Base-by-base conservation (phyloP, 2,797 vertebrate genomes). In the Nothura maculosa region DNA sequence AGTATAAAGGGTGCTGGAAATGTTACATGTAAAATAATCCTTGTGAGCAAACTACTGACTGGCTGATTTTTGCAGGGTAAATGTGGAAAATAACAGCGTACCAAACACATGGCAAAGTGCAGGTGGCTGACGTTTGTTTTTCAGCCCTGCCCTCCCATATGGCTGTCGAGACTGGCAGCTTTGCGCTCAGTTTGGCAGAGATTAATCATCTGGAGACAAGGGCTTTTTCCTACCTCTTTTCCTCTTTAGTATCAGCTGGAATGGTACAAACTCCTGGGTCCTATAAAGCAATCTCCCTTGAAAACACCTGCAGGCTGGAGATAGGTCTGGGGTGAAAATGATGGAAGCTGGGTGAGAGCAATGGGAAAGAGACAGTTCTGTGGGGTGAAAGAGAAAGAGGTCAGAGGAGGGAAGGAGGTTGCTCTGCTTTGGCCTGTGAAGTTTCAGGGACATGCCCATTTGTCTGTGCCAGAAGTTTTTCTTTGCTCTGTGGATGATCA, bases 1-100 rank as follows among this genome's bases (percentile, higher is more conserved):
- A 89, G 28, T 70, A 63, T 6, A 67, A 74, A 68, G 12, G 8
- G 4, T 75, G 8, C 12, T 50, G 34, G 22, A 70, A 89, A 75
- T 64, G n/a, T 5, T 47, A 61, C 80, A 57, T 61, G 34, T 5
- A 50, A 61, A 83, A 57, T 2, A 47, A 6, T 38, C 24, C 42
- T 61, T 69, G 32, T 66, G 55, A 76, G 32, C 9, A 80, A 38
- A 18, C 12, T 67, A 57, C 4, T 18, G 22, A 27, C 10, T 57
- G 67, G 4, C 3, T 40, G 24, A 32, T 74, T 79, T 81, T 81
- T 81, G 21, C 36, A 72, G 18, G 18, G 22, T 21, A 62, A 34
- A 34, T 15, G 22, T 52, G 72, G 32, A 5, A 2, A 75, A 7
- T 0, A 0, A 13, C 21, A 78, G 5, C 27, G 15, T 16, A 64